These are phyloP conservation scores for Lathronympha strigana DNA, from an alignment of 2,888 invertebrate species.

Conservation along the genomic window DNA sequence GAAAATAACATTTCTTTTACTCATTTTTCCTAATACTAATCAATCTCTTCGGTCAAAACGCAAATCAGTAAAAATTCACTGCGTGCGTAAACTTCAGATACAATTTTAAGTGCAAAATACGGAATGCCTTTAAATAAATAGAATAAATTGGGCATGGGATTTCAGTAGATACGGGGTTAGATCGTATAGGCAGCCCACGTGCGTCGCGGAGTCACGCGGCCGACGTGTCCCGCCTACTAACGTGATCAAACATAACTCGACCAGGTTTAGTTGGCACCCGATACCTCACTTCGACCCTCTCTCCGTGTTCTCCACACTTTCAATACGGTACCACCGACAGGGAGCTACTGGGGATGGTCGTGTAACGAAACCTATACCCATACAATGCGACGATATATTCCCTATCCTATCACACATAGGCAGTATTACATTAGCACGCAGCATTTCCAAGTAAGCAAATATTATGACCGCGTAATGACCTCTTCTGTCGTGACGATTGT, in stretches of 20 bases:
- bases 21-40: background rate
- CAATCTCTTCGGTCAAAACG: background rate
- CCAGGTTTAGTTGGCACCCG: conserved; percentile 58
- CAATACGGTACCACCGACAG: conserved; percentile 39
- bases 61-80: background rate
- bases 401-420: conserved; percentile 53
- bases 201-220: conserved; percentile 67
- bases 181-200: conserved; percentile 65
- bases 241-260: conserved; percentile 51
- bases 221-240: conserved; percentile 63
- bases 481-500: background rate
- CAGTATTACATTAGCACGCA: conserved; percentile 48
- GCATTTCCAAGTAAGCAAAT: conserved; percentile 38
- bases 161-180: conserved; percentile 59
- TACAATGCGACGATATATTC: conserved; percentile 51
- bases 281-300: conserved; percentile 46
- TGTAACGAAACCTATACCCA: conserved; percentile 49
- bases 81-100: conserved; percentile 35
- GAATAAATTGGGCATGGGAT: conserved; percentile 68
- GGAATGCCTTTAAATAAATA: conserved; percentile 63
- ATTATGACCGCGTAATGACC: conserved; percentile 31
- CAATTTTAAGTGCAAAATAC: conserved; percentile 56
- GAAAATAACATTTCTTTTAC: background rate
- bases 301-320: conserved; percentile 32
- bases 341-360: conserved; percentile 53